Evolutionary conservation across 2,888 invertebrate species (phyloP), one percentile per base, ranked within the genome.

Genomic region (Tortricodes alternella): DNA sequence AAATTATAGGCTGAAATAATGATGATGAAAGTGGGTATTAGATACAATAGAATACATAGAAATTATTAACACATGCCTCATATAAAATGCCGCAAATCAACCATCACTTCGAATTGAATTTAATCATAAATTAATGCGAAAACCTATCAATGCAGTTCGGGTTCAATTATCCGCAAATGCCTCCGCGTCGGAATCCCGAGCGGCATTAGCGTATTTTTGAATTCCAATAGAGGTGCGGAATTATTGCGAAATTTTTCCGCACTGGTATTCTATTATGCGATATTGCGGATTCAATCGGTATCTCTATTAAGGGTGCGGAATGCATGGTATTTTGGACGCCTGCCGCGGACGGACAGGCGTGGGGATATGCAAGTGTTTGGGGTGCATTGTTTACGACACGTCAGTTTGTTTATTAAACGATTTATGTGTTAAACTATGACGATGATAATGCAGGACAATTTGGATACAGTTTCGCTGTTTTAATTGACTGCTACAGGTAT

Each of bases 211-310:
- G 65, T 69, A 74, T 82, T 84, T 85, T 85, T 83, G 80, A 83
- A 84, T 85, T 82, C 83, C 81, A 73, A 80, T 78, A 71, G 68
- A 73, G 71, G 75, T 70, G 73, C 73, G 67, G 70, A 67, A 75
- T 78, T 80, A 78, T 83, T 80, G 74, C 68, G 80, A 74, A 79
- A 85, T 86, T 82, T 85, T 85, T 82, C 76, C 83, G 68, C 83
- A 70, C 79, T 71, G 86, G 87, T 72, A 85, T 80, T 66, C 86
- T 72, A 88, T 88, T 87, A 87, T 86, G 71, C 70, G 70, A 62
- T 63, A 53, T 57, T 46, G 52, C 15, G 32, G 49, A 38, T 46
- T 46, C 15, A 21, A 23, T 5, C 9, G 37, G 48, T 38, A 18
- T 38, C 56, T 56, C 50, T 50, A 56, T 56, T 56, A 50, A 16